Base-by-base conservation (phyloP, 2,113 vertebrate genomes). In the Syrmaticus mikado region DNA sequence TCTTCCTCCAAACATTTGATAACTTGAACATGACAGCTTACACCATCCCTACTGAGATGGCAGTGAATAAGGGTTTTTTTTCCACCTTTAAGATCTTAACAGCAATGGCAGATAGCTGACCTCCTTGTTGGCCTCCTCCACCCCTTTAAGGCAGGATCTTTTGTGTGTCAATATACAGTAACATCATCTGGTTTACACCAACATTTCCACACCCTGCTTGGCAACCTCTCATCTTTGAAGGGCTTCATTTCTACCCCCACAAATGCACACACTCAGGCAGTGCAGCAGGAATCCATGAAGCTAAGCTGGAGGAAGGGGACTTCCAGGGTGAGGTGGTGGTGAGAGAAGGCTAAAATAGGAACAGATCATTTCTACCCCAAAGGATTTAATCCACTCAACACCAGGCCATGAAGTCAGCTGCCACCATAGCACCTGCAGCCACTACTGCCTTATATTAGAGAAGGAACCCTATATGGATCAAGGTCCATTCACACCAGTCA, bases 1-100 rank as follows among this genome's bases (percentile, higher is more conserved):
- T 94, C 84, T 91, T 82, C 48, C 82, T 73, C 79, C 48, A 91
- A 85, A 91, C 40, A 85, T 87, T 52, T 82, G 87, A 53, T 89
- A 89, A 76, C n/a, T 66, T 70, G 82, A 79, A 89, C 43, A 30
- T 53, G 36, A 38, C 66, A 79, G 62, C 48, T 87, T 57, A 32
- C 34, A 58, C 34, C 81, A 82, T 57, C 66, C 48, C 89, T 85
- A 8, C 3, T 57, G 82, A 87, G 75, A 82, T 10, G 12, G 61
- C 24, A 87, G 19, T 87, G 90, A 92, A 52, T 82, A 75, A 75
- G n/a, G 43, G 24, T 4, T 28, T 64, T 60, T 64, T 64, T 40
- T 40, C 53, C 64, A 52, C 32, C 52, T 66, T 85, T 92, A 79
- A 50, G 20, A 21, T 82, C 52, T 58, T 58, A 89, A 79, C 60